phyloP scores from a whole-genome alignment of 1,140 invertebrate genomes.

The Drosophila littoralis region DNA sequence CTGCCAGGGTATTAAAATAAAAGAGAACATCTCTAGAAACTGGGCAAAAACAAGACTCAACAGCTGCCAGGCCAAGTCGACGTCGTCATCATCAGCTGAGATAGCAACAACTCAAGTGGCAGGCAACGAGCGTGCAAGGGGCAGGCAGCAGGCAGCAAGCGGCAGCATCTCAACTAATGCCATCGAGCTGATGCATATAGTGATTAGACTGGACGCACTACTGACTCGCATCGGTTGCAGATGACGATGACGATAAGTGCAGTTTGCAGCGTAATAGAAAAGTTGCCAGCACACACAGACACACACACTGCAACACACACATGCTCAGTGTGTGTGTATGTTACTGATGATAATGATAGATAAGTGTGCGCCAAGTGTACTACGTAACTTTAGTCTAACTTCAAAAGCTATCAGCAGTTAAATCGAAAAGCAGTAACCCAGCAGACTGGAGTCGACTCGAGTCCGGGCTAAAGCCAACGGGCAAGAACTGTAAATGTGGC shows the following conservation, averaged over 20 bases:
- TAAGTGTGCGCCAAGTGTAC: slow-evolving; percentile 81
- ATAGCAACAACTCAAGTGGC: slow-evolving; percentile 74
- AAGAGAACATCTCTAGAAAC: slow-evolving; percentile 8
- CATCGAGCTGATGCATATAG: slow-evolving; percentile 82
- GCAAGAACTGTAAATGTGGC: slow-evolving; percentile 79
- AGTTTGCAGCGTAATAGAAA: slow-evolving; percentile 79
- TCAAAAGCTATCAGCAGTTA: slow-evolving; percentile 82
- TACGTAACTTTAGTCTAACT: slow-evolving; percentile 80
- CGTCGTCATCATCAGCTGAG: slow-evolving; percentile 53
- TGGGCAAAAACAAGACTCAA: slow-evolving; percentile 39
- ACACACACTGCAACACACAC: neutral
- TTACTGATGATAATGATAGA: slow-evolving; percentile 82
- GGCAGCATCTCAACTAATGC: slow-evolving; percentile 74
- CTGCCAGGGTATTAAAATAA: neutral
- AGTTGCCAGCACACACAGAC: slow-evolving; percentile 60
- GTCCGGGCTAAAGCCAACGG: slow-evolving; percentile 56
- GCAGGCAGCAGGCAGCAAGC: slow-evolving; percentile 34
- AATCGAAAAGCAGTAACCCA: slow-evolving; percentile 77
- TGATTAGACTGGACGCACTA: slow-evolving; percentile 79
- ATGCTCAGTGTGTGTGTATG: slow-evolving; percentile 32
- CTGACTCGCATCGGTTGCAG: slow-evolving; percentile 49
- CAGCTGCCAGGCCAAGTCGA: slow-evolving; percentile 65
- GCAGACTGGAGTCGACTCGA: slow-evolving; percentile 4
- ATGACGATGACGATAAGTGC: slow-evolving; percentile 79
- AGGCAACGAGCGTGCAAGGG: slow-evolving; percentile 37